Base-by-base conservation (phyloP, 2,888 invertebrate genomes). In the Leuctra nigra region DNA sequence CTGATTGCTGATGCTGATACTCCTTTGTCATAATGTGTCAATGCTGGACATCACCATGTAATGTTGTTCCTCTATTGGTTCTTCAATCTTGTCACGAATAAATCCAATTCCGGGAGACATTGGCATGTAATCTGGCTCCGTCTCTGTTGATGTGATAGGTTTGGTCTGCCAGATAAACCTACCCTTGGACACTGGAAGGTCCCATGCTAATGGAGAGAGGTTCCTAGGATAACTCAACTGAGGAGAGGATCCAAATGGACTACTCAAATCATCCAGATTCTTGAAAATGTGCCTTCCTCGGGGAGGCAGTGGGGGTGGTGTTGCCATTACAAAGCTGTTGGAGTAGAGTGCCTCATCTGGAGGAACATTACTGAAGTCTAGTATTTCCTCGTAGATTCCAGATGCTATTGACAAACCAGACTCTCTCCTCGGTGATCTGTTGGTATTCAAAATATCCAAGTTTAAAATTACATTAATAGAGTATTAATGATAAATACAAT, bases 301-400 rank as follows among this genome's bases (percentile, higher is more conserved):
- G 2, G 63, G 63, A 9, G 63, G 63, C 36, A 63, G 39, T 16
- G 63, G 63, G 11, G 63, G 63, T 2, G 63, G 63, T n/a, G 47
- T 36, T 6, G 39, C 23, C 9, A 11, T 50, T 4, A 53, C 46
- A 2, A 35, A 16, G 20, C 41, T 18, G 13, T 50, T 50, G 3
- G 48, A 13, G 29, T 48, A 48, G 9, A 48, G 2, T 13, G 16
- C 24, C 33, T 58, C 53, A 4, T 29, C 33, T 9, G 35, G 18
- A 9, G 53, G 59, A 24, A 56, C 59, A 16, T 38, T 16, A 6
- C 52, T 53, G 13, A 61, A 41, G 6, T 83, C 83, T 1, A 77
- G 70, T 61, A 84, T 84, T 71, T 84, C 84, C 66, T 84, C 84
- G 69, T 84, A 84, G 62, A 84, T 81, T 41, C 84, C 84, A 1